These are phyloP conservation scores for Parus major DNA, from an alignment of 2,113 vertebrate species.

Conservation along the genomic window DNA sequence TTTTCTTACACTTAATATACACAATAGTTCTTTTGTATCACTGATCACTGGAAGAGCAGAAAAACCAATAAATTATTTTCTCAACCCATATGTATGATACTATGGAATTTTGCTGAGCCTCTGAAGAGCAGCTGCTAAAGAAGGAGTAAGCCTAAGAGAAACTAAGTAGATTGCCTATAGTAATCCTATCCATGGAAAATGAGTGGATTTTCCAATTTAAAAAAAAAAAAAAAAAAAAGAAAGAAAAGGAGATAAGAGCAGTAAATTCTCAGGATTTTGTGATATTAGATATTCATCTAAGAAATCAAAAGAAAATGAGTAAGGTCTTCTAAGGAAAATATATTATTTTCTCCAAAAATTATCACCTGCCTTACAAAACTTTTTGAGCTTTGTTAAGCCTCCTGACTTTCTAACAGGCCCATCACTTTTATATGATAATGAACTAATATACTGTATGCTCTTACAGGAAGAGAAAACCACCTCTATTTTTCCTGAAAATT, in stretches of 20 bases:
- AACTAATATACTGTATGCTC: not conserved
- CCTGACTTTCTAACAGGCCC: not conserved
- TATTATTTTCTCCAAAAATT: not conserved
- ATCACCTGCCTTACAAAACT: not conserved
- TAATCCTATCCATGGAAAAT: not conserved
- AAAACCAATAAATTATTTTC: not conserved
- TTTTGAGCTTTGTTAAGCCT: not conserved
- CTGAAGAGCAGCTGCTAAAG: not conserved
- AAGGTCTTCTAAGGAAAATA: not conserved
- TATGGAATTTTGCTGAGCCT: not conserved
- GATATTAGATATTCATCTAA: not conserved
- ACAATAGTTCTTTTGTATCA: not conserved
- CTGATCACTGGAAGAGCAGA: not conserved
- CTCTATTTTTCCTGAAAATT: not conserved
- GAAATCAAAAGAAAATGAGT: not conserved
- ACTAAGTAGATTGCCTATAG: not conserved
- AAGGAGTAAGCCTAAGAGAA: not conserved
- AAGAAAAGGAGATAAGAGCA: not conserved
- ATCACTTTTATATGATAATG: not conserved
- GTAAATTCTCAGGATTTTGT: not conserved
- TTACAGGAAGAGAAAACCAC: not conserved
- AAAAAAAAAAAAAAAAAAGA: too few species aligned
- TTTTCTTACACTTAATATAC: not conserved
- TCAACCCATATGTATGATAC: rapidly evolving
- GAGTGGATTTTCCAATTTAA: not conserved